Evolutionary conservation across 2,113 vertebrate genomes (phyloP), one percentile per base, ranked within the genome.

Genomic region (Actenoides hombroni): DNA sequence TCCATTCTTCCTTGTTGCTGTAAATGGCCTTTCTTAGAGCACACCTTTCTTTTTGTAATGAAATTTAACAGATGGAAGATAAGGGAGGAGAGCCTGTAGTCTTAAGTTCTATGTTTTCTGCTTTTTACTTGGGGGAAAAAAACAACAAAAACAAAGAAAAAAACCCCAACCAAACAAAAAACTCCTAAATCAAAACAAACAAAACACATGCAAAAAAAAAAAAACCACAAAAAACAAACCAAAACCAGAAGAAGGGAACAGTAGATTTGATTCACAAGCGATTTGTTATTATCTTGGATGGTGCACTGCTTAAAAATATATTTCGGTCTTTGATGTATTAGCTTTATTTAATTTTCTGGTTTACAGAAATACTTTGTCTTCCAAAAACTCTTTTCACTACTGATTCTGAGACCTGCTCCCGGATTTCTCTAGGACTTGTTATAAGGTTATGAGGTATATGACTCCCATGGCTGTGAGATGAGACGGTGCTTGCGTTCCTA

Each of bases 161-260:
- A 49, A 49, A 19, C 7, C 44, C 46, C 19, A 46, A 46, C 20
- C 46, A 46, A 46, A 16, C 53, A 31, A 56, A 29, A 56, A 56
- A 29, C 31, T 13, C 15, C 9, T 10, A 23, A 28, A 28, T 13
- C 28, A 18, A 54, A 29, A 15, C 28, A 54, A 53, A 54, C 28
- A 46, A 46, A 56, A 56, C 26, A 5, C 29, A n/a, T n/a, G n/a
- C n/a, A n/a, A n/a, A 8, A 56, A 29, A 56, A 56, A 29, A 56
- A 26, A 23, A 28, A 28, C 40, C 53, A 31, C 23, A 57, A 33
- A 31, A 54, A 29, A 14, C 28, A 54, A 53, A 54, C 53, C 28
- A 54, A 54, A 54, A 57, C 10, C 56, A 57, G 29, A 57, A 10
- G 24, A 7, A 2, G 2, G 0, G 2, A 5, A 2, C 4, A 10